phyloP scores from a whole-genome alignment of 2,888 invertebrate species.

The Nymphalis polychloros region DNA sequence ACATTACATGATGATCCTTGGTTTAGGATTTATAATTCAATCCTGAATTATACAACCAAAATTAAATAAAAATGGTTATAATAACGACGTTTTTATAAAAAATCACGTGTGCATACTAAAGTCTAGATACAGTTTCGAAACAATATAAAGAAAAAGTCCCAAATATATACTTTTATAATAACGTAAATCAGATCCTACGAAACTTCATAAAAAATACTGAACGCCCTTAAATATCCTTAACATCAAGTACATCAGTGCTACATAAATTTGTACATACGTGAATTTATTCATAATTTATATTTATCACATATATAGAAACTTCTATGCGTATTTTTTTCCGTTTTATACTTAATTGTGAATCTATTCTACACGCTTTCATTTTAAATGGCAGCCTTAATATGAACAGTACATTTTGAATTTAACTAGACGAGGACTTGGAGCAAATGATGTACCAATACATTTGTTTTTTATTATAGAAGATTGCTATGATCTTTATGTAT shows the following conservation, averaged over 20 bases:
- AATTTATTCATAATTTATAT: conserved; percentile 49
- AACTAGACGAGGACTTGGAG: conserved; percentile 15
- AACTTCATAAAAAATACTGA: conserved; percentile 37
- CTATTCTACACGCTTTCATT: conserved; percentile 32
- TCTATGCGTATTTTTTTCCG: conserved; percentile 47
- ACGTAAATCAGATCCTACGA: conserved; percentile 32
- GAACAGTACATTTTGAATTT: conserved; percentile 26
- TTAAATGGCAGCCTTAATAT: conserved; percentile 38
- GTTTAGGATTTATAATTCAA: not conserved
- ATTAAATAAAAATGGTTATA: too few relatives aligned
- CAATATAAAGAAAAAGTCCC: not conserved
- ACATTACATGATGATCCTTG: not conserved
- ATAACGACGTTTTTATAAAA: not conserved
- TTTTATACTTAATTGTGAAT: conserved; percentile 37
- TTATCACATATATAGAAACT: conserved; percentile 54
- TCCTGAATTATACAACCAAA: not conserved
- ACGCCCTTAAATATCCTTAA: conserved; percentile 33
- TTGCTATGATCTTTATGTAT: conserved; percentile 5
- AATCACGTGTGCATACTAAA: not conserved
- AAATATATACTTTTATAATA: not conserved
- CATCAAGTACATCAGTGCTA: conserved; percentile 49
- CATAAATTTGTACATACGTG: conserved; percentile 58
- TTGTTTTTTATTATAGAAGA: conserved; percentile 7
- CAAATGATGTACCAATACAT: conserved; percentile 9
- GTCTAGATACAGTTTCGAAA: too few relatives aligned